These are phyloP conservation scores for Ptilodon capucinus DNA, from an alignment of 2,888 invertebrate genomes.

Conservation along the genomic window DNA sequence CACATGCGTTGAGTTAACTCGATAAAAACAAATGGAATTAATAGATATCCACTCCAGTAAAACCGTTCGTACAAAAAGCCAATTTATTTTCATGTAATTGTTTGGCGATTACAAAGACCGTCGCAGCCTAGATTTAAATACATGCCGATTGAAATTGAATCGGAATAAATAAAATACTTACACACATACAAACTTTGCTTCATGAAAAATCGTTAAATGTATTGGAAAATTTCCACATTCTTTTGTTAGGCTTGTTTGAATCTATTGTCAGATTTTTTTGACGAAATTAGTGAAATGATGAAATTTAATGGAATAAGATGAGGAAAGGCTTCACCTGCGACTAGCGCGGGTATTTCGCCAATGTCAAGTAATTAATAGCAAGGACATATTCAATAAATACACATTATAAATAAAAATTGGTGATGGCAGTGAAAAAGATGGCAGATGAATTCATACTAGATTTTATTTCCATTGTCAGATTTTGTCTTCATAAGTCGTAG, in stretches of 20 bases:
- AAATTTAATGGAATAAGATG: too few relatives aligned
- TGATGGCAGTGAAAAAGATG: too few relatives aligned
- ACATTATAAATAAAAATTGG: too few relatives aligned
- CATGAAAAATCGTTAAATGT: not conserved
- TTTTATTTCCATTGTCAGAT: too few relatives aligned
- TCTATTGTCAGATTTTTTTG: too few relatives aligned
- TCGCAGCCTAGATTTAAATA: constrained; percentile 9
- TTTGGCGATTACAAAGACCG: constrained; percentile 27
- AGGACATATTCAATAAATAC: too few relatives aligned
- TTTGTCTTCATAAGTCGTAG: too few relatives aligned
- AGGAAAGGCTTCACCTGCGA: too few relatives aligned
- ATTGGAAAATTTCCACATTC: not conserved
- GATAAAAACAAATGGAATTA: constrained; percentile 27
- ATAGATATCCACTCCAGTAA: constrained; percentile 5
- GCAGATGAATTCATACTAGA: too few relatives aligned
- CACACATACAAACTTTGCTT: not conserved
- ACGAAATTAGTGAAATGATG: too few relatives aligned
- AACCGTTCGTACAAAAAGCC: constrained; percentile 20
- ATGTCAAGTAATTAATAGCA: too few relatives aligned
- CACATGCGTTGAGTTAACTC: constrained; percentile 6
- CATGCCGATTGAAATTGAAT: not conserved
- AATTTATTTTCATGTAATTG: constrained; percentile 31
- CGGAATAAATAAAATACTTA: not conserved
- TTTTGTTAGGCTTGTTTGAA: not conserved
- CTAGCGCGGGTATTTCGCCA: too few relatives aligned